These are phyloP conservation scores for Otolemur crassicaudatus DNA, from an alignment of 2,797 vertebrate species.

Conservation along the genomic window DNA sequence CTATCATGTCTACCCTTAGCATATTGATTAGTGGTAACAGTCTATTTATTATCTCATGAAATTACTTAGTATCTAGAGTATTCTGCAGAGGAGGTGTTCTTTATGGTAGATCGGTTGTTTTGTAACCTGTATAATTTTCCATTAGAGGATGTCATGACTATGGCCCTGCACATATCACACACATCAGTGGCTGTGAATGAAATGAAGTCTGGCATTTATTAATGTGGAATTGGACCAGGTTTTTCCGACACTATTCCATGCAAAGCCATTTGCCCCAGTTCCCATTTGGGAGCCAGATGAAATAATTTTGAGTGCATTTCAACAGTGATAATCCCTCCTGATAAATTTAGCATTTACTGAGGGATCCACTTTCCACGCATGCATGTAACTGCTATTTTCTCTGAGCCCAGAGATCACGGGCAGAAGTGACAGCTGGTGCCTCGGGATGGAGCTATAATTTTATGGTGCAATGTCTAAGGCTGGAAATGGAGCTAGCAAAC, in stretches of 20 bases:
- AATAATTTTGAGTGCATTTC: constrained; percentile 55
- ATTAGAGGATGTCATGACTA: not conserved
- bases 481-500: constrained; percentile 59
- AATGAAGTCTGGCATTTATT: constrained; percentile 1
- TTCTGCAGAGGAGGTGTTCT: constrained; percentile 1
- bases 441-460: constrained; percentile 55
- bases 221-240: not conserved
- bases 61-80: not conserved
- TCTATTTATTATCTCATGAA: constrained; percentile 27
- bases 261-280: not conserved
- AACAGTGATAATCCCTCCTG: constrained; percentile 26
- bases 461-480: not conserved
- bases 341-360: constrained; percentile 54
- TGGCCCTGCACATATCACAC: not conserved
- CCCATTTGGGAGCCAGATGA: constrained; percentile 30
- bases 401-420: constrained; percentile 21
- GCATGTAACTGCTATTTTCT: constrained; percentile 19
- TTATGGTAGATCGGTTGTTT: not conserved
- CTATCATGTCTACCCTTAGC: not conserved
- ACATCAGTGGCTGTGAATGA: not conserved
- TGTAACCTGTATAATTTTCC: not conserved
- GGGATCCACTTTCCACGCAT: constrained; percentile 16
- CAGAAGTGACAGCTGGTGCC: constrained; percentile 42
- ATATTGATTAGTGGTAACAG: constrained; percentile 36
- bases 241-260: not conserved